Base-by-base conservation (phyloP, 2,797 vertebrate genomes). In the Lindbergichthys nudifrons region DNA sequence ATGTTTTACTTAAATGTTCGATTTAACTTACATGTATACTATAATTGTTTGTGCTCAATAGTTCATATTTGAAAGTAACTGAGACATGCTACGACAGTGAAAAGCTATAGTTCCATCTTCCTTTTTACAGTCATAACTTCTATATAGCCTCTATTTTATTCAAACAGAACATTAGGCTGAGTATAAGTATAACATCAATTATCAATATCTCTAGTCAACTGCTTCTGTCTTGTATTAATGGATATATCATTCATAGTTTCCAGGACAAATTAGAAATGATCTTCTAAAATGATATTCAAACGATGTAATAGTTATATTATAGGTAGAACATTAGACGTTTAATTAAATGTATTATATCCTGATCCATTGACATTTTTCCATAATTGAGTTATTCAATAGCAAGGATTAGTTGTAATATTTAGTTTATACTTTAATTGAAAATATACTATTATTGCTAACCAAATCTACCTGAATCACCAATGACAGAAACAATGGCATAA, bases 201-300 rank as follows among this genome's bases (percentile, higher is more conserved):
- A 56, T 46, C 43, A 65, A 60, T 69, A 70, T 39, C 62, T 72
- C 32, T 62, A 68, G 48, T 77, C 54, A 72, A 19, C 26, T 53
- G 32, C 36, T 78, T 67, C 3, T 56, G 19, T 19, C 19, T 21
- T 30, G 45, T 67, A 4, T 30, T 32, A 63, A 63, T 50, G 12
- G 6, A 43, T 21, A 21, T 59, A 30, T 42, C 48, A 69, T 53
- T 63, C 3, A 1, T 52, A 26, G 63, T 62, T 58, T 5, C 21
- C n/a, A 57, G 42, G 46, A 48, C 0, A 1, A 63, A 57, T 56
- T 16, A 54, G 5, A 65, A 50, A 75, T 62, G 4, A 54, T 30
- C 10, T 45, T 13, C 14, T 65, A 21, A 43, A 66, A 46, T 32
- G 4, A 18, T 9, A n/a, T 47, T 58, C 60, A 5, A 73, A 57